Evolutionary conservation across 2,113 vertebrate species (phyloP).

Genomic region (Psettodes erumei): DNA sequence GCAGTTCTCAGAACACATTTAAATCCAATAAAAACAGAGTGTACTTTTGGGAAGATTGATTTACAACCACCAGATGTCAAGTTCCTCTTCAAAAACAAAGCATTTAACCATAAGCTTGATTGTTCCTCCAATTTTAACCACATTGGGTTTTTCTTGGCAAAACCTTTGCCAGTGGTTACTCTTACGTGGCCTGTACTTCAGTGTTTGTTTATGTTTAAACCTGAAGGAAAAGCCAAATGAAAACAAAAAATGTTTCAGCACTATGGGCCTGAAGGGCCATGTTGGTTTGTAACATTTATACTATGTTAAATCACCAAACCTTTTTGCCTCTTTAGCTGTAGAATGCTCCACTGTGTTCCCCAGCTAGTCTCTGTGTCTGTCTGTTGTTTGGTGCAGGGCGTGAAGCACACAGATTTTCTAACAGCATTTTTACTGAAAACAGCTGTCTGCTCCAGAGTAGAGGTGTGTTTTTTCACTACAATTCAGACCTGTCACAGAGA

Average conservation of each 20-base stretch:
- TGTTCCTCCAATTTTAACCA: constrained; percentile 42
- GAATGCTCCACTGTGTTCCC: no score
- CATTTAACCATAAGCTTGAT: constrained; percentile 26
- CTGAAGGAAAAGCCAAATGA: not conserved
- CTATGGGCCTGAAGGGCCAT: not conserved
- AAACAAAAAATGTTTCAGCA: not conserved
- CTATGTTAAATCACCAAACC: not conserved
- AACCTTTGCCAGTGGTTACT: constrained; percentile 22
- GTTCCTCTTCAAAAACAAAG: constrained; percentile 24
- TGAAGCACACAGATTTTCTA: no score
- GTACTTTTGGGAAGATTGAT: constrained; percentile 20
- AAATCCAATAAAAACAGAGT: constrained; percentile 39
- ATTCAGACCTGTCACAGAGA: not conserved
- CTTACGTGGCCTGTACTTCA: constrained; percentile 14
- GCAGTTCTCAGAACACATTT: not conserved
- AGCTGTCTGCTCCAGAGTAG: not conserved
- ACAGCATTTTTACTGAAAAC: no score
- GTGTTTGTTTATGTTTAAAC: constrained; percentile 3
- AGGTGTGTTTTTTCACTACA: no score
- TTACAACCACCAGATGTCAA: constrained; percentile 15
- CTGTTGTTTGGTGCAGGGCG: no score
- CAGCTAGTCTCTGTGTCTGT: no score
- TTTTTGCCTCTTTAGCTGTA: no score
- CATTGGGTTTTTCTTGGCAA: constrained; percentile 26
- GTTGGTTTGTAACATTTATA: not conserved